phyloP scores from a whole-genome alignment of 2,113 vertebrate genomes.

The Panthera leo region DNA sequence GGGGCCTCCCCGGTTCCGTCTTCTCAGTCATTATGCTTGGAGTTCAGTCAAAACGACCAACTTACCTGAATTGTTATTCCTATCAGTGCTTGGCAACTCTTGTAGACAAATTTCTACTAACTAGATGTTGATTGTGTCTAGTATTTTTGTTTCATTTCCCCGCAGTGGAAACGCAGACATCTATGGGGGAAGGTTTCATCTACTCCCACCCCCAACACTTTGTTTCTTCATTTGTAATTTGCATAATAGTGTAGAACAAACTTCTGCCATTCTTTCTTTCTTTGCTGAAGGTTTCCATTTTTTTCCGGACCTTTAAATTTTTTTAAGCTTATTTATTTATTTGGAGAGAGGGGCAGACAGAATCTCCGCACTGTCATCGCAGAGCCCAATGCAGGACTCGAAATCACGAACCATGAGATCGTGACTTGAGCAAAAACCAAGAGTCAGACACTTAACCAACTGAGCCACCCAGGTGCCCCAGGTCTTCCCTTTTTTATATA shows the following conservation, averaged over 20 bases:
- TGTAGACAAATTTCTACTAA: not conserved
- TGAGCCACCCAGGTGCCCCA: too few relatives aligned
- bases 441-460: too few relatives aligned
- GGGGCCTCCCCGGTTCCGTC: too few relatives aligned
- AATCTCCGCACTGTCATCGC: too few relatives aligned
- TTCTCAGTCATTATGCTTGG: not conserved
- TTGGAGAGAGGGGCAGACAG: too few relatives aligned
- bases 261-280: not conserved
- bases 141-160: not conserved
- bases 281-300: not conserved
- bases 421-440: too few relatives aligned
- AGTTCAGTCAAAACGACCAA: not conserved
- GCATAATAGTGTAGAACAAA: not conserved
- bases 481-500: too few relatives aligned
- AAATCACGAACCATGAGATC: too few relatives aligned
- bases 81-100: not conserved
- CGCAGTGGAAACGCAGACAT: not conserved
- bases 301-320: not conserved
- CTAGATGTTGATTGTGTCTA: not conserved
- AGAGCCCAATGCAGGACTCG: too few relatives aligned
- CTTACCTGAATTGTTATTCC: not conserved
- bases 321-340: not conserved
- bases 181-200: not conserved
- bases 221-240: not conserved
- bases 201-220: fast-evolving